These are phyloP conservation scores for Nestor notabilis DNA, from an alignment of 2,113 vertebrate genomes.

Conservation along the genomic window DNA sequence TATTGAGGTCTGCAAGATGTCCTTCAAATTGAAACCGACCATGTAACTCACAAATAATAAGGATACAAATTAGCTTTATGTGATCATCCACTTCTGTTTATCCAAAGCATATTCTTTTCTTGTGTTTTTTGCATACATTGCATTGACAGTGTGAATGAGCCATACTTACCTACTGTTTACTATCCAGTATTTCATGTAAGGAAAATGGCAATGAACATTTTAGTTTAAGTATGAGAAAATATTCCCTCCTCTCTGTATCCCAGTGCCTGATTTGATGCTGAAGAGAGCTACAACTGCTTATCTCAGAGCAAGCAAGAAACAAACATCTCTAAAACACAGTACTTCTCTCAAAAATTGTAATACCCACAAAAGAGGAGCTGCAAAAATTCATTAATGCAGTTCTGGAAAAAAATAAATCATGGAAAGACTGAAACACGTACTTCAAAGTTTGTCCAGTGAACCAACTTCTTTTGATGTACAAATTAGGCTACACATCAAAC, in stretches of 20 bases:
- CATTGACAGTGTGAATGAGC: background rate
- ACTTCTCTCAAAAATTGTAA: background rate
- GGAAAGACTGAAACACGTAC: background rate
- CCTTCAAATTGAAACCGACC: slow-evolving; percentile 63
- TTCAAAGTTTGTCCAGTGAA: background rate
- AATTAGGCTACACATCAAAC: slow-evolving; percentile 1
- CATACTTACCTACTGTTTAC: background rate
- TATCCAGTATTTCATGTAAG: background rate
- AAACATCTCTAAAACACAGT: background rate
- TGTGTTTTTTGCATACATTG: slow-evolving; percentile 15
- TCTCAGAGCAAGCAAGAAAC: background rate
- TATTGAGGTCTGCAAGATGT: slow-evolving; percentile 54
- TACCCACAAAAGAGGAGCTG: background rate
- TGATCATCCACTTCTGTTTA: slow-evolving; percentile 57
- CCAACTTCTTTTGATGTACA: background rate
- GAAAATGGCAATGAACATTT: background rate
- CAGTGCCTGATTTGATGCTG: background rate
- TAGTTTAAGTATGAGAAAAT: background rate
- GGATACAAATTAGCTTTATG: slow-evolving; percentile 60
- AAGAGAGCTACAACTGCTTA: background rate
- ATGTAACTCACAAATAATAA: slow-evolving; percentile 47
- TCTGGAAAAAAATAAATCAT: background rate
- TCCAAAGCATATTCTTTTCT: slow-evolving; percentile 25
- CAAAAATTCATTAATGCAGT: slow-evolving; percentile 30
- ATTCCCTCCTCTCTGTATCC: background rate